Conservation (phyloP, 2,113 vertebrate genomes). For the Gobiocypris rarus region DNA sequence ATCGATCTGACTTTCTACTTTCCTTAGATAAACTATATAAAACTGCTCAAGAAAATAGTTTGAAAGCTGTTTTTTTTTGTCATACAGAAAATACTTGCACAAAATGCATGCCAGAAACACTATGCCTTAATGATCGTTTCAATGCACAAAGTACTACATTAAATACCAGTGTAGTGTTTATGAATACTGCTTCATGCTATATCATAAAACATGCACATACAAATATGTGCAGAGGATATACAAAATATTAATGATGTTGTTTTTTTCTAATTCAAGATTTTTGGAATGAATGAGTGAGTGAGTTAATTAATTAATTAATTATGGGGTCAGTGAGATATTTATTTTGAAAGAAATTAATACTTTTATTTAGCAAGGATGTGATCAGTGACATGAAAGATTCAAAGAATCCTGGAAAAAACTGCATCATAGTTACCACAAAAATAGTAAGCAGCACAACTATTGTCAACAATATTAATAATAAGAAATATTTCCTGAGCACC, state of each 20-base stretch:
- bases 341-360: not conserved
- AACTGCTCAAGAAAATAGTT: slow-evolving; percentile 2
- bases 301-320: too few species aligned
- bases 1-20: not conserved
- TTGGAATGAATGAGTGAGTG: too few species aligned
- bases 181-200: not conserved
- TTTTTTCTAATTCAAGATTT: too few species aligned
- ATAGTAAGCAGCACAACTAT: too few species aligned
- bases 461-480: too few species aligned
- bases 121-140: too few species aligned
- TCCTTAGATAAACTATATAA: not conserved
- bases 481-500: too few species aligned
- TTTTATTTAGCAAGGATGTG: not conserved
- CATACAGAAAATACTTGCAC: not conserved
- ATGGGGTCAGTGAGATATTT: too few species aligned
- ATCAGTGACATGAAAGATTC: not conserved
- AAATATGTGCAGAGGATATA: not conserved
- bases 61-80: not conserved
- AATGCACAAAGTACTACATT: not conserved
- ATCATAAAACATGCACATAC: not conserved
- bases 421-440: too few species aligned
- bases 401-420: too few species aligned
- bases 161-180: not conserved
- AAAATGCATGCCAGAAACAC: not conserved
- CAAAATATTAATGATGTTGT: not conserved